Base-by-base conservation (phyloP, 2,797 vertebrate genomes). In the Halcyon leucocephala region DNA sequence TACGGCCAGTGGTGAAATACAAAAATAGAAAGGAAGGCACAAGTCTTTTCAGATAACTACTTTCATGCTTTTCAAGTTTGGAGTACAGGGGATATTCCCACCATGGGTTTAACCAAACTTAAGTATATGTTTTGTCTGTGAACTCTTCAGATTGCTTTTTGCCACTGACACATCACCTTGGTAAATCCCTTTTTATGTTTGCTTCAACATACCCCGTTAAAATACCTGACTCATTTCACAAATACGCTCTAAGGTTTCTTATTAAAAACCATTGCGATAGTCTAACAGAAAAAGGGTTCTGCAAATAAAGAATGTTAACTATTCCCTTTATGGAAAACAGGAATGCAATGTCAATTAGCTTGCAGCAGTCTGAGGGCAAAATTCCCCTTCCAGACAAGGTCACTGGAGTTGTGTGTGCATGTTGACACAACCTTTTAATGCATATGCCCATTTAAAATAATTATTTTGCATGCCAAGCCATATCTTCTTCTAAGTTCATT, bases 381-480 rank as follows among this genome's bases (percentile, higher is more conserved):
- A 91, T 69, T 86, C 14, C 35, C n/a, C 39, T 66, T 79, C 39
- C 39, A 73, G 61, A 20, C 71, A 95, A 93, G 73, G 85, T 94
- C 90, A 84, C 31, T 72, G 41, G 20, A 79, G 31, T 37, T 69
- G 16, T 39, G 57, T 42, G 49, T 80, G 48, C 33, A 20, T 55
- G n/a, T 79, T 93, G 85, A 88, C 82, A 95, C 60, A 84, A 90
- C 25, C 29, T 89, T 95, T 77, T 79, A 84, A 83, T 44, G 51
- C 77, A 82, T 39, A 79, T 52, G 77, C 2, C 4, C 39, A 73
- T 94, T 84, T 90, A 73, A 90, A 95, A 64, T 79, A 90, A 92
- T 76, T 91, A 66, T 78, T 88, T 91, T 93, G 39, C 21, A 35
- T 31, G 67, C 57, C 73, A 96, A 95, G 20, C 16, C 7, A 0